Evolutionary conservation across 2,797 vertebrate genomes (phyloP), one percentile per base, ranked within the genome.

Genomic region (Heterohyrax brucei): DNA sequence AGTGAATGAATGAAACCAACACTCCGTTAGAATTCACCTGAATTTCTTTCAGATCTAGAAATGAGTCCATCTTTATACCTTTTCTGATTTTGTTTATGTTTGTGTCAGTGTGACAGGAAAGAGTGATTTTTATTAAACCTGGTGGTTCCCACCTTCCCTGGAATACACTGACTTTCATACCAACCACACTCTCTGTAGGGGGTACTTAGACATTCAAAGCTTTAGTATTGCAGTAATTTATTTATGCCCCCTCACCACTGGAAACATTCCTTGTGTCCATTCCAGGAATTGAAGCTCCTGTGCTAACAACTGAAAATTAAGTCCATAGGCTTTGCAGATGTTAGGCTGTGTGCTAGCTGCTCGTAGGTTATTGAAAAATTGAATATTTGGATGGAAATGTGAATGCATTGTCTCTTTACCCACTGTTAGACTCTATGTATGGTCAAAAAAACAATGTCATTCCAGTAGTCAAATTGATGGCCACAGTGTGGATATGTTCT

Each of bases 21-120:
- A 73, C 33, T 93, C 59, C 18, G 46, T 83, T 64, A 85, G n/a
- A 61, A 92, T 76, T 70, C 24, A 87, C 62, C 66, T 68, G 72
- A 56, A 66, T 87, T 68, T 87, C 75, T 33, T 75, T 46, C 85
- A 83, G 82, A 30, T 56, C 66, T 78, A 26, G 12, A 79, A 8
- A 93, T 85, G 16, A 77, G 44, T 22, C 16, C 30, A 28, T 73
- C 30, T 91, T 26, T 7, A 39, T 33, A 18, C 6, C 70, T 87
- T 89, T 70, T 76, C 33, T 26, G 48, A 33, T 53, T 92, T 61
- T 92, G 4, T 72, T 66, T 83, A 19, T 70, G 10, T 66, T 10
- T 91, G 61, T 85, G 26, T n/a, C 7, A 75, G 76, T 59, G 19
- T 76, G 68, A 89, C 24, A 82, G 9, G 44, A 14, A 30, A 56